Evolutionary conservation across 2,888 invertebrate species (phyloP), one percentile per base, ranked within the genome.

Genomic region (Strigamia maritima): DNA sequence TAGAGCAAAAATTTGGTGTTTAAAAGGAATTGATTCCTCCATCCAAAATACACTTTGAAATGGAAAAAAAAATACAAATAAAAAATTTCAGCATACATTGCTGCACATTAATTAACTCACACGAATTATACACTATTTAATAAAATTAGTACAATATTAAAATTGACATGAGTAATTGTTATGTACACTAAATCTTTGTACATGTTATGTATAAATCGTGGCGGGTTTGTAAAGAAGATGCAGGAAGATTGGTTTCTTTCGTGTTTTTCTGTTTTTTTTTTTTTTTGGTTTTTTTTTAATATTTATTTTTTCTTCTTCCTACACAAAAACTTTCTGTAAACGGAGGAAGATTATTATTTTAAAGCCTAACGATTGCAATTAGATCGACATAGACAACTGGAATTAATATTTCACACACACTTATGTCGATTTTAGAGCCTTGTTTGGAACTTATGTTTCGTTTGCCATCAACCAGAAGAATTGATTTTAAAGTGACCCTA

Each of bases 91-190:
- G 81, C 81, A 81, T 81, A 80, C 75, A 81, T 80, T 81, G 81
- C 81, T 81, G 81, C 81, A 81, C 81, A 81, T 44, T 79, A 70
- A 81, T 65, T 79, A 81, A 81, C 81, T 81, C 81, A 81, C 81
- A 81, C 80, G 81, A 81, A 81, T 81, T 81, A 78, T 81, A 81
- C 81, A 81, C 79, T 81, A 78, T 44, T n/a, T 65, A 65, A 65
- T 65, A 65, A 79, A 70, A 74, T 78, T 60, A 78, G 35, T 80
- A 75, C 49, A 75, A 77, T 80, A 78, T 75, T 78, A 76, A 60
- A 79, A 74, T 79, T 74, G 26, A 79, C 75, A 79, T 35, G 24
- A 49, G 35, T 65, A 65, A 65, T 65, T 79, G 75, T 65, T 80
- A 80, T 80, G 79, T 80, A 80, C 80, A 80, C 79, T 80, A 80